Base-by-base conservation (phyloP, 53 echinoderm and acorn worm genomes). In the Hippasteria phrygiana region DNA sequence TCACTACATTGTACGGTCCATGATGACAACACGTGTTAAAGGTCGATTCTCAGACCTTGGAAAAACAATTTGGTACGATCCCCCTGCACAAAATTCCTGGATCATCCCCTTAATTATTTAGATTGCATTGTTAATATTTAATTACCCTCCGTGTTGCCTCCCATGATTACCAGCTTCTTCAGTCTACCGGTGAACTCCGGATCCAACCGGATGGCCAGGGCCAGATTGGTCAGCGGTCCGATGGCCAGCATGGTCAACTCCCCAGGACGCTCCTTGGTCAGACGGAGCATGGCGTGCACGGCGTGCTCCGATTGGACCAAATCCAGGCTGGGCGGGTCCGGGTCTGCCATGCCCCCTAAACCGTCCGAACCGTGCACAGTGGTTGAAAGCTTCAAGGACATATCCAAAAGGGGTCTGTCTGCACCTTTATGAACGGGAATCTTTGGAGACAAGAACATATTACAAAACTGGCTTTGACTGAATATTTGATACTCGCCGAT, bases 191-290 rank as follows among this genome's bases (percentile, higher is more conserved):
- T 90, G 73, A 96, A 93, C 16, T 59, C 84, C 51, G 94, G 90
- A 72, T 94, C 94, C 41, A 96, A 48, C 64, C 94, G 92, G 79
- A 75, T 71, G 18, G 96, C 96, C 27, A 96, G 59, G 22, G 96
- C 96, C 42, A 96, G 88, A 69, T 96, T 96, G 86, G 96, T 96
- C 55, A 96, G 87, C 12, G 96, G 96, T 39, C 96, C 96, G 38
- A 96, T 90, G 70, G 94, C 90, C 66, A 88, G 83, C 28, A 96
- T 73, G 56, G 85, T 90, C 51, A 96, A 40, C 74, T 92, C 41
- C 22, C 87, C 90, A 1, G 94, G 96, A 36, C 78, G 70, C 38
- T 94, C 85, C 47, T 89, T 94, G 62, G 92, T 91, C 69, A 94
- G 38, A 17, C 87, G 78, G 26, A 94, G 54, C 72, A 91, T 88